Conservation (phyloP, 2,797 vertebrate genomes). For the Fratercula arctica region DNA sequence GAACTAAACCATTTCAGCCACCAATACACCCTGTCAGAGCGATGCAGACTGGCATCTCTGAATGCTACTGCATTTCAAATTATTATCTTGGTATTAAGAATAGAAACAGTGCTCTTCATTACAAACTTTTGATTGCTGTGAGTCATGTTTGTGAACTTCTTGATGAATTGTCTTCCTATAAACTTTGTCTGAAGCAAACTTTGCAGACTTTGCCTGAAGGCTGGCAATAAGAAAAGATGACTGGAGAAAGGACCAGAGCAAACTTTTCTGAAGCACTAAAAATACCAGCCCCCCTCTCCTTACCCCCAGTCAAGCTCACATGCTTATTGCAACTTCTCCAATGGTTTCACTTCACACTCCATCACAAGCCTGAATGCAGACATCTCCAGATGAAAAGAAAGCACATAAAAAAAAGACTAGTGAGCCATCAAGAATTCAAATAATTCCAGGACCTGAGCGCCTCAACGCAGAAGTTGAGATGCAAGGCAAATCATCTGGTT, state of each 20-base stretch:
- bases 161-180: background rate
- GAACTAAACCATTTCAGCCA: background rate
- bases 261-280: background rate
- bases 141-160: background rate
- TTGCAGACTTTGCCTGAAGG: background rate
- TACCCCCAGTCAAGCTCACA: background rate
- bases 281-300: background rate
- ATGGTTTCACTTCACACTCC: background rate
- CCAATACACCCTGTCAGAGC: background rate
- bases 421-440: constrained; percentile 54
- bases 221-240: background rate
- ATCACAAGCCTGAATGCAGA: constrained; percentile 36
- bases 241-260: background rate
- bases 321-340: background rate
- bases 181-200: background rate
- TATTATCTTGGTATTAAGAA: background rate
- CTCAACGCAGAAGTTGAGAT: constrained; percentile 46
- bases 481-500: constrained; percentile 43
- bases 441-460: constrained; percentile 51
- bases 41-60: background rate
- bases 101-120: background rate
- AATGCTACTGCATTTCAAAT: background rate
- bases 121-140: background rate
- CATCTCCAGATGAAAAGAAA: constrained; percentile 65
- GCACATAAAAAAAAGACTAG: constrained; percentile 52